Percentiles rank a stretch among this genome's conserved stretches.
Evolutionary conservation across 2,888 invertebrate genomes (phyloP).

Genomic region (Timandra comae): DNA sequence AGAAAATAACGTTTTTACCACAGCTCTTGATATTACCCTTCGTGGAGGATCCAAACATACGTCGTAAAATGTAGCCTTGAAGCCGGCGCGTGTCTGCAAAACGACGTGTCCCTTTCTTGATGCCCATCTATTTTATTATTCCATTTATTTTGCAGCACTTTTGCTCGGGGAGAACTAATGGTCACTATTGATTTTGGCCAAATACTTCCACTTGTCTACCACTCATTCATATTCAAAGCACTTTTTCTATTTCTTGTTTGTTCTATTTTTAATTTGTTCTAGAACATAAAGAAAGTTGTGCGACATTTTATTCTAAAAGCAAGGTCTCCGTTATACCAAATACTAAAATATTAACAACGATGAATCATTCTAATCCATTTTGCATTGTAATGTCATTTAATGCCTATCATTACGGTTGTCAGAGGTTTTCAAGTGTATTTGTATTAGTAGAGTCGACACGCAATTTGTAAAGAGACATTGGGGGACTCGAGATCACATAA

Average conservation of each 20-base stretch:
- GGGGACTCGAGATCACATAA: constrained; percentile 55
- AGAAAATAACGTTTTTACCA: constrained; percentile 22
- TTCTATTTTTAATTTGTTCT: no score
- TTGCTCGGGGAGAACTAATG: no score
- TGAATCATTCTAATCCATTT: constrained; percentile 25
- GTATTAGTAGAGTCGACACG: constrained; percentile 45
- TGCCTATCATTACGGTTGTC: constrained; percentile 21
- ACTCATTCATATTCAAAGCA: no score
- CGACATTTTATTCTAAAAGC: no score
- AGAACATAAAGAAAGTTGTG: no score
- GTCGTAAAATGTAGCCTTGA: constrained; percentile 25
- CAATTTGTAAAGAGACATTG: constrained; percentile 51
- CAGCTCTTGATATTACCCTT: constrained; percentile 20
- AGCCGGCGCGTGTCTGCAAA: constrained; percentile 19
- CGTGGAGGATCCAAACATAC: constrained; percentile 21
- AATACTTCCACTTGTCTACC: no score
- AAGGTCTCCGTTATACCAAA: no score
- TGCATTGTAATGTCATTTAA: constrained; percentile 25
- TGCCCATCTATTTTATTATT: constrained; percentile 11
- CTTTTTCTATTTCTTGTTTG: no score
- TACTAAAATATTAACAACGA: constrained; percentile 10
- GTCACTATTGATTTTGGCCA: no score
- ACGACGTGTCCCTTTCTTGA: constrained; percentile 15
- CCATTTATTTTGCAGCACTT: background rate
- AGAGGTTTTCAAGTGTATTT: constrained; percentile 29